Percentiles rank a stretch among this genome's conserved stretches.
Evolutionary conservation across 2,797 vertebrate genomes (phyloP).

Genomic region (Scarus forsteni): DNA sequence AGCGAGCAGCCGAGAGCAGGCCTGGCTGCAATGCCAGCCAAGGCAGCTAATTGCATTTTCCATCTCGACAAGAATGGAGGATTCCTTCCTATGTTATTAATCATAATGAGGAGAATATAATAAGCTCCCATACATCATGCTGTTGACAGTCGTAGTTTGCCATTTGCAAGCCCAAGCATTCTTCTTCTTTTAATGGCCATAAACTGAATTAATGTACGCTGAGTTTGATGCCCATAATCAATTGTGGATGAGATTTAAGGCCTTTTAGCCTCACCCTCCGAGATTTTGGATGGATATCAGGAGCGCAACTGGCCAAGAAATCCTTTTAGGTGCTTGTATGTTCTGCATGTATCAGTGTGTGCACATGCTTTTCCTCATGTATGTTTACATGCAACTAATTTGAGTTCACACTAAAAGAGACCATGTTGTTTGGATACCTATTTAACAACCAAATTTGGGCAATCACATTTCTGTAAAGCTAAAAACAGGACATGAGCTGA

Average conservation of each 20-base stretch:
- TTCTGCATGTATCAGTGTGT: slow-evolving; percentile 15
- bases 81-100: slow-evolving; percentile 85
- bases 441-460: too few species aligned
- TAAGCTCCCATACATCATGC: slow-evolving; percentile 82
- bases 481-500: too few species aligned
- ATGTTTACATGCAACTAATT: not conserved
- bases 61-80: slow-evolving; percentile 82
- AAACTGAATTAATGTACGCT: slow-evolving; percentile 80
- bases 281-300: slow-evolving; percentile 52
- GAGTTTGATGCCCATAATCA: slow-evolving; percentile 71
- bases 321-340: slow-evolving; percentile 43
- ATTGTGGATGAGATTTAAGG: slow-evolving; percentile 73
- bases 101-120: slow-evolving; percentile 86
- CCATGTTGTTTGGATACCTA: too few species aligned
- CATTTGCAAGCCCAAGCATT: slow-evolving; percentile 83
- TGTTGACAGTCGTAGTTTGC: slow-evolving; percentile 78
- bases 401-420: not conserved
- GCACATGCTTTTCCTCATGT: not conserved
- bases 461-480: too few species aligned
- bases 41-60: slow-evolving; percentile 86
- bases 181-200: slow-evolving; percentile 79
- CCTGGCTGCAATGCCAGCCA: slow-evolving; percentile 75
- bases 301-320: slow-evolving; percentile 36
- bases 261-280: slow-evolving; percentile 63
- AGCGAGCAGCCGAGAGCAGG: slow-evolving; percentile 67